Conservation (phyloP, 2,797 vertebrate species). For the Poecilia gillii region DNA sequence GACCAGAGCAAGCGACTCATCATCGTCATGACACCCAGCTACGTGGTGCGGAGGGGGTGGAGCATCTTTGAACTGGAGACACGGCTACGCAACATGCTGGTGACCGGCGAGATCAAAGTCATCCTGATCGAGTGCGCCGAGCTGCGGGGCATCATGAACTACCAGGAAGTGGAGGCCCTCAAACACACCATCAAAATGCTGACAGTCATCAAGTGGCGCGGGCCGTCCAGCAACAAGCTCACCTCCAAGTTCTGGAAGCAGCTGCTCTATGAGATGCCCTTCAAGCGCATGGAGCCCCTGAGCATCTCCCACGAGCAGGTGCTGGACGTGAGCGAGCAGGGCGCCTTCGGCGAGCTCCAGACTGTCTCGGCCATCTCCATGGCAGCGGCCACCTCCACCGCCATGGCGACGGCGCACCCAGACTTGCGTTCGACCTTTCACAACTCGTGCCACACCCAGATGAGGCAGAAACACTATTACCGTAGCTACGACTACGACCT, state of each 20-base stretch:
- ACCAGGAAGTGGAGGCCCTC: conserved; percentile 98
- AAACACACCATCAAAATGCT: conserved; percentile 98
- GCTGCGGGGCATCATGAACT: conserved; percentile 98
- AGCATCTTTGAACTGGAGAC: conserved; percentile 99
- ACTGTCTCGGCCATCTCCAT: conserved; percentile 98
- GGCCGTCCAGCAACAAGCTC: conserved; percentile 95
- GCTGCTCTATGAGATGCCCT: conserved; percentile 99
- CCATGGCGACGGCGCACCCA: conserved; percentile 95
- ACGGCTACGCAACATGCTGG: conserved; percentile 95
- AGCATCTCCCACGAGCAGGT: conserved; percentile 92
- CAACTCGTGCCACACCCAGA: conserved; percentile 90
- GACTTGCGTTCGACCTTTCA: conserved; percentile 96
- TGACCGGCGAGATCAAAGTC: conserved; percentile 97
- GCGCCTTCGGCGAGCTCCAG: conserved; percentile 96
- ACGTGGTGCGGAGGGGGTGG: conserved; percentile 97
- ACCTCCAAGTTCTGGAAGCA: conserved; percentile 99
- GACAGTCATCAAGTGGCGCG: conserved; percentile 97
- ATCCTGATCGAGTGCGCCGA: conserved; percentile 98
- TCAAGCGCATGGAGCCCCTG: conserved; percentile 93
- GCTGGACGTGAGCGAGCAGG: conserved; percentile 96
- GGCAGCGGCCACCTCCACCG: conserved; percentile 95
- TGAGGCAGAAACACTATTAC: conserved; percentile 99
- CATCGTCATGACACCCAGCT: conserved; percentile 98
- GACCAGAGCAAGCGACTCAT: conserved; percentile 99
- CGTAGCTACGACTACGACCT: conserved; percentile 96